Conservation (phyloP, 2,113 vertebrate species). For the Orthonyx spaldingii region DNA sequence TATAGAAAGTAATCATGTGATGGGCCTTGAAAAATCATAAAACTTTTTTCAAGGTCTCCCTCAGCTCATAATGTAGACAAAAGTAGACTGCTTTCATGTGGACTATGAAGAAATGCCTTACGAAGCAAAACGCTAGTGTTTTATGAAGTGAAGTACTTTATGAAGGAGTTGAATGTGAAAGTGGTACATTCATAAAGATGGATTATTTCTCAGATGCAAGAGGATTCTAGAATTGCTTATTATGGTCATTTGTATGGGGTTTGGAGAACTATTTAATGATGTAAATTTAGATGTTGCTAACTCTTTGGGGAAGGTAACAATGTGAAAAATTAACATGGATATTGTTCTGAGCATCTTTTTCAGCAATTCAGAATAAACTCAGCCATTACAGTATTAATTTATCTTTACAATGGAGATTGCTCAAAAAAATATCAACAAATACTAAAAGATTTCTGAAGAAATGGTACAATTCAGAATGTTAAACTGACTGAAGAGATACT, state of each 20-base stretch:
- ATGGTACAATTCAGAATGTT: neutral
- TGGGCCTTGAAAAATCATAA: neutral
- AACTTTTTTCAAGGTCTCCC: neutral
- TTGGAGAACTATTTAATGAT: neutral
- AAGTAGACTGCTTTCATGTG: neutral
- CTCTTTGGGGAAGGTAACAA: neutral
- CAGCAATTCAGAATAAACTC: neutral
- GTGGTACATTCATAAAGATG: neutral
- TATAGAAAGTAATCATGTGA: neutral
- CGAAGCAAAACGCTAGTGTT: neutral
- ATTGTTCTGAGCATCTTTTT: neutral
- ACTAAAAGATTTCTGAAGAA: neutral
- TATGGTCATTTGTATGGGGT: neutral
- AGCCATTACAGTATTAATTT: neutral
- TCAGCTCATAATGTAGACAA: neutral
- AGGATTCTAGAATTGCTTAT: neutral
- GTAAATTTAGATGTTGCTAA: neutral
- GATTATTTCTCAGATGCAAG: neutral
- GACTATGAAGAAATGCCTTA: neutral
- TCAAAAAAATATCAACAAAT: neutral
- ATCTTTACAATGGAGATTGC: neutral
- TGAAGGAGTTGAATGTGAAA: neutral
- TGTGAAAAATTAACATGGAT: rapidly evolving
- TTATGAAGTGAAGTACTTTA: neutral
- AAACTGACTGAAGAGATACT: neutral